Base-by-base conservation (phyloP, 2,888 invertebrate genomes). In the Drosophila mettleri region DNA sequence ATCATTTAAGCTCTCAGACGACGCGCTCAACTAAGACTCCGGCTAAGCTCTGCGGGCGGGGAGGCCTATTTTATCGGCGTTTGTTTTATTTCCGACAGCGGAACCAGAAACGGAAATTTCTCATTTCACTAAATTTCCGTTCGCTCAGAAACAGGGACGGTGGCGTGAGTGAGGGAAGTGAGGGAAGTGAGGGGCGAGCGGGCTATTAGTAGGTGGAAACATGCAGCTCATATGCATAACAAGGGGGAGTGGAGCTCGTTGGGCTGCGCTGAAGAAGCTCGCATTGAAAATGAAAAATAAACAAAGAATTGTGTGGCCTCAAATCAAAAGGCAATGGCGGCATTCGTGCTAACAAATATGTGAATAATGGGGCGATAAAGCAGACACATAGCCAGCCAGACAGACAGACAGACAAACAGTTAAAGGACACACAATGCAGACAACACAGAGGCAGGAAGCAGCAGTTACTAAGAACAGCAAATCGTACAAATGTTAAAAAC, bases 41-140 rank as follows among this genome's bases (percentile, higher is more conserved):
- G 54, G 58, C 66, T 74, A 33, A 74, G 70, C 70, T 53, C 36
- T 67, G 38, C 54, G 24, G 51, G 59, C 59, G 61, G 53, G 53
- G 69, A 63, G 61, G 69, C 67, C 64, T 76, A 82, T 80, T 85
- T 85, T 86, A 85, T 85, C 80, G 81, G 80, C 80, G 78, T 84
- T 86, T 85, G 85, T 85, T 85, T 85, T 86, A 86, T 79, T 86
- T 86, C 86, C 86, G 86, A 80, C 82, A 75, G 71, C 86, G 87
- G 84, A 87, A 86, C 80, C 86, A 86, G 87, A 84, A 86, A 74
- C 86, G 86, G 86, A 86, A 86, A 87, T 86, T 87, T 86, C 87
- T 84, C 84, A 84, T 87, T 84, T 80, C 82, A 78, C 79, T 80
- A 86, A 86, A 86, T 85, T 86, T 87, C 86, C 87, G 86, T 66